Evolutionary conservation across 2,888 invertebrate genomes (phyloP), one percentile per base, ranked within the genome.

Genomic region (Sinodicranocentrus sp.): DNA sequence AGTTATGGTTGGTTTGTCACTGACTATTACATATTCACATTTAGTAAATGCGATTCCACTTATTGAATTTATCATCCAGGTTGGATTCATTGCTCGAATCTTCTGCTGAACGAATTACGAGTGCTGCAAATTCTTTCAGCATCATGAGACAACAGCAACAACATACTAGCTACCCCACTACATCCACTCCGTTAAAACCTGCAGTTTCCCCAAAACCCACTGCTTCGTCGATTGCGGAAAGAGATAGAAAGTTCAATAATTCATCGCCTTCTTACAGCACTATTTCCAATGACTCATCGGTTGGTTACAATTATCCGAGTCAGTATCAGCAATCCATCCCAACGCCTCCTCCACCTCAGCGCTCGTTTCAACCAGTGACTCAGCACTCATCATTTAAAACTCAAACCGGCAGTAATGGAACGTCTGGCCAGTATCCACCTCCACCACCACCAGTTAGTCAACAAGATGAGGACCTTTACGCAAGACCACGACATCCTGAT

Each of bases 191-290:
- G 8, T 48, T 75, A 1, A 88, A 88, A 54, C 88, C 88, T 25
- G 79, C 87, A 13, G 76, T 89, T 25, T 88, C 88, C 3, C 88
- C 88, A 21, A 88, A 88, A 57, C 88, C 88, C 13, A 84, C 82
- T 0, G 54, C 85, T 23, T 82, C 82, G 1, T 28, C 85, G 15
- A 79, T 82, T n/a, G 77, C 83, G 1, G 88, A 86, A 23, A 76
- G 86, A 43, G 87, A 88, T 6, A 68, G 87, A 59, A 88, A 88
- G 57, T 80, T 87, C 25, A 88, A 87, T 68, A 87, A 86, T 44
- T 84, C 87, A 6, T 88, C 89, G 17, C 88, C 88, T n/a, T 84
- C 86, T 0, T 88, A 88, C 57, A 87, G 87, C 70, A 87, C 88
- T 8, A 83, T 88, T 75, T 88, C 88, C 19, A 87, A 87, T 71